Conservation (phyloP, 2,797 vertebrate species). For the Apogon talboti region DNA sequence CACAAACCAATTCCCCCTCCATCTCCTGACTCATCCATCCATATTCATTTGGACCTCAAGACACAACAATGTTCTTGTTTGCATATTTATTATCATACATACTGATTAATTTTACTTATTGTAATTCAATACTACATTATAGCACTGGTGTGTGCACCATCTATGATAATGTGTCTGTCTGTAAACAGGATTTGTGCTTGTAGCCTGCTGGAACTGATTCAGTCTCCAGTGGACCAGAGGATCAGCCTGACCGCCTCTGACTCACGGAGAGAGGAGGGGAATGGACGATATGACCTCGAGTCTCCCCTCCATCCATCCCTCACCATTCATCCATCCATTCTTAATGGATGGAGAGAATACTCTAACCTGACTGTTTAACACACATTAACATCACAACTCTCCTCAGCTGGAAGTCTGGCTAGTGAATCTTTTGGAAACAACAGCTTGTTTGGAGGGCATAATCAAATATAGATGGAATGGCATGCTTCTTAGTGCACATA, state of each 20-base stretch:
- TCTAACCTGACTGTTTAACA: conserved; percentile 78
- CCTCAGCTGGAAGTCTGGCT: conserved; percentile 69
- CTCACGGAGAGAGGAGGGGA: conserved; percentile 43
- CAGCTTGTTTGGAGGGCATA: conserved; percentile 25
- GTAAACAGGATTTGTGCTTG: conserved; percentile 17
- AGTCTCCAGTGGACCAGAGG: conserved; percentile 57
- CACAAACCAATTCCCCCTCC: no score
- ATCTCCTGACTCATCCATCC: conserved; percentile 22
- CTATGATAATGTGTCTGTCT: not conserved
- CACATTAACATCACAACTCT: conserved; percentile 70
- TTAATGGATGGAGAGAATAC: conserved; percentile 66
- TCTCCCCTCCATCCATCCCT: conserved; percentile 55
- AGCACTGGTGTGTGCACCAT: conserved; percentile 3
- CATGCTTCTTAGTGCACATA: not conserved
- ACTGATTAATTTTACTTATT: conserved; percentile 5
- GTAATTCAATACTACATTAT: conserved; percentile 4
- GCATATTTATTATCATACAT: conserved; percentile 9
- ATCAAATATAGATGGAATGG: conserved; percentile 1
- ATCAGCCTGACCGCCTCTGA: conserved; percentile 58
- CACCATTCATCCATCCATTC: conserved; percentile 64
- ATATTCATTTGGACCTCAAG: conserved; percentile 7
- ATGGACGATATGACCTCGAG: conserved; percentile 54
- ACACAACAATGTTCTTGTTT: conserved; percentile 1
- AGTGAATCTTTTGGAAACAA: conserved; percentile 40
- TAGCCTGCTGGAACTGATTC: conserved; percentile 45